Evolutionary conservation across 2,113 vertebrate species (phyloP), one percentile per base, ranked within the genome.

Genomic region (Progne subis): DNA sequence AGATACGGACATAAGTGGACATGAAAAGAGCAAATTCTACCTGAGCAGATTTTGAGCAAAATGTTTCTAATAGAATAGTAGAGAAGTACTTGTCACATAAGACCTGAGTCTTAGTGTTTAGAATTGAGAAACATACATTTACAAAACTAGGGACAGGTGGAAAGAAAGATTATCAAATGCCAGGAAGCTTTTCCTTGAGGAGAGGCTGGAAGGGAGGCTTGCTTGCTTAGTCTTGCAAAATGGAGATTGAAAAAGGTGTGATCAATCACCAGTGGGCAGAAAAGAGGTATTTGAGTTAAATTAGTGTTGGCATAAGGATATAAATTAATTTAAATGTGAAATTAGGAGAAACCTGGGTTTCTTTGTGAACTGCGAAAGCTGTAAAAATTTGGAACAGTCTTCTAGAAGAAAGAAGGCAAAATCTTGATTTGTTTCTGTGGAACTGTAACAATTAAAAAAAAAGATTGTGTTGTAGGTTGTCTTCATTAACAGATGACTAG

Each of bases 291-390:
- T 92, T 91, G 47, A 94, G 32, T 81, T 88, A 90, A 77, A 90
- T 65, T 43, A 64, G 15, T 82, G 26, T 71, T 87, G 69, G 17
- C 52, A 90, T 31, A 85, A 63, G 31, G 25, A 56, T 10, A 49
- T 79, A 89, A 75, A 95, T 86, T 55, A 70, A 86, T 89, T 89
- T 82, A n/a, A 84, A 65, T n/a, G 5, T 17, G 32, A 91, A 94
- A 76, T 91, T 60, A 85, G 34, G 82, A 87, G 28, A 85, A 79
- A 93, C 5, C 6, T 82, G 31, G 11, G 2, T 3, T 39, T 82
- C 91, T 92, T 74, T 3, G 7, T 67, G 20, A 72, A 31, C 34
- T 1, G 1, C 55, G 49, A 84, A 52, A 31, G 8, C 16, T 31
- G 18, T 75, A 56, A 81, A 64, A 57, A 67, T 84, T 86, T 79